phyloP scores from a whole-genome alignment of 1,140 invertebrate genomes.

The Zaprionus davidi region DNA sequence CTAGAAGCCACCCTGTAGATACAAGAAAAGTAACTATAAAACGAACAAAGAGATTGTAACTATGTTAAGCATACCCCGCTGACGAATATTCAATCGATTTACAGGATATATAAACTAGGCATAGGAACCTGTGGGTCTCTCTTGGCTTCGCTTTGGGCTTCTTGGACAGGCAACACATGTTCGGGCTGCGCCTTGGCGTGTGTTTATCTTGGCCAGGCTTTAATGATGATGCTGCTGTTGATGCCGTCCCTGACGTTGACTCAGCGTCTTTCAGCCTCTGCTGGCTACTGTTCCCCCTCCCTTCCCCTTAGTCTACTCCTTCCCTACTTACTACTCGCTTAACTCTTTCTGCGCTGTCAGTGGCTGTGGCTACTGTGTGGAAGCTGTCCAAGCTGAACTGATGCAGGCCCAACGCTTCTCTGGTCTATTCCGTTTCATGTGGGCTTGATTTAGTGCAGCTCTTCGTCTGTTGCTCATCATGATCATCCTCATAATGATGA shows the following conservation, averaged over 20 bases:
- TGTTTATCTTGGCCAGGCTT: conserved; percentile 69
- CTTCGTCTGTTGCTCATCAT: conserved; percentile 28
- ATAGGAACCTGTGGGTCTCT: conserved; percentile 38
- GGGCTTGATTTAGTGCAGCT: conserved; percentile 75
- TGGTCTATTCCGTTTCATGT: conserved; percentile 49
- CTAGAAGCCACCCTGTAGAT: conserved; percentile 1
- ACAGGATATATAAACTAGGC: conserved; percentile 23
- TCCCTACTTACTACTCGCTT: background rate
- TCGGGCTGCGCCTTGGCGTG: conserved; percentile 62
- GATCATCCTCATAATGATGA: conserved; percentile 13
- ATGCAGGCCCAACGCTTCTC: conserved; percentile 54
- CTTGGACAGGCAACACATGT: conserved; percentile 73
- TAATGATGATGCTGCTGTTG: conserved; percentile 53
- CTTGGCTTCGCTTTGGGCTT: conserved; percentile 22
- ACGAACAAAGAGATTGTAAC: background rate
- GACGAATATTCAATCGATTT: background rate
- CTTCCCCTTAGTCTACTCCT: no score
- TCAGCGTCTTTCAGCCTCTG: conserved; percentile 35
- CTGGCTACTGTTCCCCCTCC: conserved; percentile 37
- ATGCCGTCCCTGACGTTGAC: conserved; percentile 51
- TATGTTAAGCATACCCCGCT: background rate
- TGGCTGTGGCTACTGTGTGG: conserved; percentile 63
- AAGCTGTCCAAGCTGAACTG: conserved; percentile 61
- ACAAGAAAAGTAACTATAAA: no score
- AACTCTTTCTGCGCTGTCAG: conserved; percentile 1